Conservation (phyloP, 2,113 vertebrate genomes). For the Columbina picui region DNA sequence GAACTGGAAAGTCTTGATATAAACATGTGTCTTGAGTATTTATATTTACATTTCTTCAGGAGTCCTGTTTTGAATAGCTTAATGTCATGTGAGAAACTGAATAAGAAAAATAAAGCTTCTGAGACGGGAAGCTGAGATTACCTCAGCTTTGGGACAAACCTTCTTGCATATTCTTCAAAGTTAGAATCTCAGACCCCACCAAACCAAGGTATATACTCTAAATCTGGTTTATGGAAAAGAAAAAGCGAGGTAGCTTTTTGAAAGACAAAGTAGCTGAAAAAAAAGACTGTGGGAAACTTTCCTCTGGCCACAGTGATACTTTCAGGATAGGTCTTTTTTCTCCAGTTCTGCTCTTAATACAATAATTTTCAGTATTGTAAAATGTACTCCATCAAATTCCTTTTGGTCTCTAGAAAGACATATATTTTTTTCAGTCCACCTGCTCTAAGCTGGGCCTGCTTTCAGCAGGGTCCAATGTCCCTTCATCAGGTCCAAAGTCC, state of each 20-base stretch:
- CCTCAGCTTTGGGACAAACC: not conserved
- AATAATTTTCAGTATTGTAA: not conserved
- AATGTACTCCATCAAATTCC: not conserved
- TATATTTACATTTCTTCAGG: not conserved
- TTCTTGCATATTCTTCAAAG: not conserved
- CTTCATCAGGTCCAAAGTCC: not conserved
- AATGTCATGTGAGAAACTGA: not conserved
- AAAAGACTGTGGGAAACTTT: not conserved
- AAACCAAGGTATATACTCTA: not conserved
- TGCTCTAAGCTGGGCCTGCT: not conserved
- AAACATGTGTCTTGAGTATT: not conserved
- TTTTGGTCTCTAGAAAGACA: not conserved
- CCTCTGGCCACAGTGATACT: not conserved
- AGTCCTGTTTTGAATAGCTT: not conserved
- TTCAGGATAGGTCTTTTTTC: not conserved
- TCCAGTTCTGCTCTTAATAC: not conserved
- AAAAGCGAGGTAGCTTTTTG: not conserved
- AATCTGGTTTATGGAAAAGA: not conserved
- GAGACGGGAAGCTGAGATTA: not conserved
- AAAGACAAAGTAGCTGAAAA: not conserved
- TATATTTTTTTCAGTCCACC: not conserved
- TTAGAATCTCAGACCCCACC: not conserved
- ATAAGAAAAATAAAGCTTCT: not conserved
- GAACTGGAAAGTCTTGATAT: not conserved
- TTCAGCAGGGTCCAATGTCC: not conserved